Evolutionary conservation across 1,140 invertebrate genomes (phyloP).

Genomic region (Ditylenchus dipsaci): DNA sequence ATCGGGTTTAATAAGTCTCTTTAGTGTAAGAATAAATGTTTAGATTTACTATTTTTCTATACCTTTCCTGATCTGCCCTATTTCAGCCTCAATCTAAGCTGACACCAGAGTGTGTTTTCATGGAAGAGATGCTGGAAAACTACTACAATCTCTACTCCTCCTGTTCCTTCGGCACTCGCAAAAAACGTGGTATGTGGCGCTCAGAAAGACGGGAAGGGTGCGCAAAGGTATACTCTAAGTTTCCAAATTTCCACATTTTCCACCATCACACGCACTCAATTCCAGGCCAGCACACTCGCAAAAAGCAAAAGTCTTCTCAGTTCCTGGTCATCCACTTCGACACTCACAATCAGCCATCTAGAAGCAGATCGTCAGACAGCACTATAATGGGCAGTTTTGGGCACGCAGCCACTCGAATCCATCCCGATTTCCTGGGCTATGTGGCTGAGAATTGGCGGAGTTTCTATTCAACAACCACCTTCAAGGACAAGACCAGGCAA

Average conservation of each 20-base stretch:
- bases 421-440: neutral
- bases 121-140: conserved; percentile 46
- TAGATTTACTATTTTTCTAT: too few species aligned
- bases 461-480: neutral
- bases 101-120: conserved; percentile 39
- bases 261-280: neutral
- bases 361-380: neutral
- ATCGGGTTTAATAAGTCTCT: too few species aligned
- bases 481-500: neutral
- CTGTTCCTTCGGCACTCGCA: conserved; percentile 29
- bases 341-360: neutral
- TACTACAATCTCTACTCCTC: conserved; percentile 45
- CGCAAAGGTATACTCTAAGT: conserved; percentile 24
- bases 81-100: neutral
- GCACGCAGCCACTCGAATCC: neutral
- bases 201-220: conserved; percentile 34
- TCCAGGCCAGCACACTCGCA: conserved; percentile 25
- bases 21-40: too few species aligned
- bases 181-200: conserved; percentile 37
- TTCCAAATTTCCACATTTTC: neutral
- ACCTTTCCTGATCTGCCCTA: neutral
- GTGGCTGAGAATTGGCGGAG: neutral
- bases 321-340: conserved; percentile 18
- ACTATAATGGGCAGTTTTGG: neutral
- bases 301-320: conserved; percentile 40